Conservation (phyloP, 2,797 vertebrate genomes). For the Coregonus ussuriensis region DNA sequence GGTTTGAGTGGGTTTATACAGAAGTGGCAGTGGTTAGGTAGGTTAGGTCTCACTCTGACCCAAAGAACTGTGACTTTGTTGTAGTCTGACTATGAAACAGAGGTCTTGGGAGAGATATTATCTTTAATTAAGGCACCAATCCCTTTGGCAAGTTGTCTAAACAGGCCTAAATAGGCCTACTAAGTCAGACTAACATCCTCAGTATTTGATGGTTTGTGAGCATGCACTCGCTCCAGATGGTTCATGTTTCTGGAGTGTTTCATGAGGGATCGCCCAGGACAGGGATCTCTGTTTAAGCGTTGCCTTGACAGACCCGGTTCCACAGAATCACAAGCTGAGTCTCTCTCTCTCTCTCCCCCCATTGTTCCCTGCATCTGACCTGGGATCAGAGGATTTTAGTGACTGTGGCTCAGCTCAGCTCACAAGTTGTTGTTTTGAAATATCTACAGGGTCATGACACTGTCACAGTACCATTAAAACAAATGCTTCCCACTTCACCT, state of each 20-base stretch:
- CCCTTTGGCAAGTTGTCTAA: slow-evolving; percentile 77
- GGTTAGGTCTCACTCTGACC: slow-evolving; percentile 40
- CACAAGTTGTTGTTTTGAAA: slow-evolving; percentile 25
- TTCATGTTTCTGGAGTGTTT: slow-evolving; percentile 72
- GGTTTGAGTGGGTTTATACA: slow-evolving; percentile 52
- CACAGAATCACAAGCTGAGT: slow-evolving; percentile 61
- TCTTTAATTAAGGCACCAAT: slow-evolving; percentile 82
- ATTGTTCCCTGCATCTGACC: slow-evolving; percentile 1
- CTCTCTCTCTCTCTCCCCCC: slow-evolving; percentile 35
- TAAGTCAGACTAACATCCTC: slow-evolving; percentile 82
- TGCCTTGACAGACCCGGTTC: slow-evolving; percentile 65
- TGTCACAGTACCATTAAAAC: slow-evolving; percentile 3
- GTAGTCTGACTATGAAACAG: slow-evolving; percentile 67
- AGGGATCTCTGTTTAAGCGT: slow-evolving; percentile 65
- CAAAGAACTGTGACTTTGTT: slow-evolving; percentile 67
- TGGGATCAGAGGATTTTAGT: neutral
- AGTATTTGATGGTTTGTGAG: slow-evolving; percentile 69
- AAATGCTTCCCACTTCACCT: neutral
- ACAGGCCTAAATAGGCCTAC: slow-evolving; percentile 74
- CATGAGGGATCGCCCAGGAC: slow-evolving; percentile 67
- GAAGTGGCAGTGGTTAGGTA: slow-evolving; percentile 36
- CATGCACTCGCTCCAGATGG: slow-evolving; percentile 74
- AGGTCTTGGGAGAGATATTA: slow-evolving; percentile 75
- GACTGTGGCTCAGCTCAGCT: slow-evolving; percentile 10
- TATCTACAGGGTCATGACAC: slow-evolving; percentile 6